Evolutionary conservation across 2,797 vertebrate genomes (phyloP).

Genomic region (Scolopax bukidnonensis): DNA sequence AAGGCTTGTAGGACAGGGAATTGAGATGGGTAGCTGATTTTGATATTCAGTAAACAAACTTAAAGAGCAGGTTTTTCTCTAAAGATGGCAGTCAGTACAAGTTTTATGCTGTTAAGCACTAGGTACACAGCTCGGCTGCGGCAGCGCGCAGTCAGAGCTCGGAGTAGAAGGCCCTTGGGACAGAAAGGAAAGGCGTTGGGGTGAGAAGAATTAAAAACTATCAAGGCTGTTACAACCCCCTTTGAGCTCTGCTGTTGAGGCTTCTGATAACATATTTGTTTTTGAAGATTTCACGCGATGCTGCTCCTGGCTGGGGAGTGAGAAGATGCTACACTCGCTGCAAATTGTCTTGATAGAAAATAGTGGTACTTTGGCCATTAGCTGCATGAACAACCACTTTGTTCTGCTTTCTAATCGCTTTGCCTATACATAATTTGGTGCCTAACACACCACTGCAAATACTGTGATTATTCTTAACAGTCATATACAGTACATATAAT

Average conservation of each 20-base stretch:
- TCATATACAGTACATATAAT: conserved; percentile 29
- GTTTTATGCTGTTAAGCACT: background rate
- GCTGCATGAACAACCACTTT: conserved; percentile 47
- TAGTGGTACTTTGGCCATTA: conserved; percentile 50
- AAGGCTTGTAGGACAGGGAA: background rate
- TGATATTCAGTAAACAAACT: background rate
- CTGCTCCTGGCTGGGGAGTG: conserved; percentile 40
- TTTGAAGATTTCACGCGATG: conserved; percentile 39
- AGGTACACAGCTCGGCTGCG: background rate
- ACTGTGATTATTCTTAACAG: conserved; percentile 57
- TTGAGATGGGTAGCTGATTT: background rate
- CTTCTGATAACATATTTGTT: conserved; percentile 22
- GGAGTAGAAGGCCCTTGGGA: background rate
- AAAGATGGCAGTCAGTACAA: background rate
- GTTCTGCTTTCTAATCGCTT: conserved; percentile 51
- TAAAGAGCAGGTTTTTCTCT: background rate
- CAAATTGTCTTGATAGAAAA: conserved; percentile 57
- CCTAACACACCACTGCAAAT: conserved; percentile 55
- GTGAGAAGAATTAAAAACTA: conserved; percentile 44
- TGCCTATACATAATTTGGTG: conserved; percentile 56
- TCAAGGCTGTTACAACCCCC: background rate
- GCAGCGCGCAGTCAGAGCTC: background rate
- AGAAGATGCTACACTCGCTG: conserved; percentile 28
- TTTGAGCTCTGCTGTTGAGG: conserved; percentile 31
- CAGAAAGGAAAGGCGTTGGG: background rate